phyloP scores from a whole-genome alignment of 1,140 invertebrate species.

The Pteromalus puparum region DNA sequence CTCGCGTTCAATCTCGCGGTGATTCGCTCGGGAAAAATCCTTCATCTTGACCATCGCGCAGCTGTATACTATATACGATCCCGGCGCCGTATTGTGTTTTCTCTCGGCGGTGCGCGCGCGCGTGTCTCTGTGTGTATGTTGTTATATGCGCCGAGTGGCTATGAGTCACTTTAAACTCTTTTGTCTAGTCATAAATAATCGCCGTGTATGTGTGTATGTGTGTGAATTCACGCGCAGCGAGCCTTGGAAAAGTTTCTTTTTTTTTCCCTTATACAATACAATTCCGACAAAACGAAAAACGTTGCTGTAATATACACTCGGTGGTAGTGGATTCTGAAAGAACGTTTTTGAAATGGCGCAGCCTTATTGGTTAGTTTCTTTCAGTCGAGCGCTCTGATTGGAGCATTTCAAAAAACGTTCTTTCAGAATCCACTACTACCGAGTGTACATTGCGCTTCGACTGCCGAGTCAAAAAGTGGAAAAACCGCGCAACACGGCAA shows the following conservation, averaged over 20 bases:
- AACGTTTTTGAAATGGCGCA: too few relatives aligned
- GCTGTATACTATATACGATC: neutral
- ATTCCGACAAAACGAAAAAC: neutral
- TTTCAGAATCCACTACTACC: too few relatives aligned
- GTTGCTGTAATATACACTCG: too few relatives aligned
- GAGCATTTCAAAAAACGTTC: too few relatives aligned
- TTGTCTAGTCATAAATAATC: constrained; percentile 19
- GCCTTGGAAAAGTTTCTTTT: neutral
- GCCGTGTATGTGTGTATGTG: too few relatives aligned
- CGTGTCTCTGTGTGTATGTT: neutral
- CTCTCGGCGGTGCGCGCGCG: neutral
- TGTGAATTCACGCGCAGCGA: too few relatives aligned
- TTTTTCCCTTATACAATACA: neutral
- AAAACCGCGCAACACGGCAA: neutral
- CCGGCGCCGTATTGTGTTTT: neutral
- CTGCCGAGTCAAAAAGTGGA: neutral
- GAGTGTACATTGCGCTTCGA: too few relatives aligned
- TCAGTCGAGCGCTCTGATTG: too few relatives aligned
- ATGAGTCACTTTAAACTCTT: constrained; percentile 10
- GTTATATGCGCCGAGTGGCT: neutral
- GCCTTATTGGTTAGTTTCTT: too few relatives aligned
- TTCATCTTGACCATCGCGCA: constrained; percentile 33
- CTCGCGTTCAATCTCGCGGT: neutral
- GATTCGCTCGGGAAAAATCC: constrained; percentile 15
- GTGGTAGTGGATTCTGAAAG: too few relatives aligned